These are phyloP conservation scores for Hemitrygon akajei DNA, from an alignment of 2,797 vertebrate species.

Conservation along the genomic window DNA sequence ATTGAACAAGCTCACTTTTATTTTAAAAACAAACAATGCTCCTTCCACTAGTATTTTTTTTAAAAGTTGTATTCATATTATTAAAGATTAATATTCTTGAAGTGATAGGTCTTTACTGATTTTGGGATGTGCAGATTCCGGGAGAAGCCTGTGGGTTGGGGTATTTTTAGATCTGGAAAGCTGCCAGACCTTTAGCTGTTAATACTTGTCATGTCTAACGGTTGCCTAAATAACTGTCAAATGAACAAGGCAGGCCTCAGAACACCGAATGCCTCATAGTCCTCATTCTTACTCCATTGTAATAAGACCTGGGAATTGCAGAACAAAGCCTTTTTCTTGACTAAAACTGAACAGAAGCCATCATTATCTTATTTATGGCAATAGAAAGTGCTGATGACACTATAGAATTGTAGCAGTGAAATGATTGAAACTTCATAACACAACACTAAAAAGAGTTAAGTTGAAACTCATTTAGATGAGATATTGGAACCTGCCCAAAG, in stretches of 20 bases:
- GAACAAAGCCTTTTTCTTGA: not conserved
- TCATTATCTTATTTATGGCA: not conserved
- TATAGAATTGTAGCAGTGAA: not conserved
- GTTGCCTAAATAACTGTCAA: constrained; percentile 48
- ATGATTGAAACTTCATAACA: not conserved
- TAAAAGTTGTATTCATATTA: not conserved
- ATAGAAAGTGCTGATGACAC: not conserved
- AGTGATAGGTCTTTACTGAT: constrained; percentile 48
- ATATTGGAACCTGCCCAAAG: not conserved
- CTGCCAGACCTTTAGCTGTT: constrained; percentile 48
- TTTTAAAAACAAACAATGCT: constrained; percentile 11
- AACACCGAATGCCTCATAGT: constrained; percentile 40
- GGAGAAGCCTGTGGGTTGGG: constrained; percentile 19
- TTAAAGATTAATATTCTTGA: not conserved
- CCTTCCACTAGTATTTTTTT: no score
- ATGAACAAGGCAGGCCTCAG: constrained; percentile 42
- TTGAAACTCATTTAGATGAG: not conserved
- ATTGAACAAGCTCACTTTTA: not conserved
- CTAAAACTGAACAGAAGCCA: not conserved
- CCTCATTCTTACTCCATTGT: constrained; percentile 39
- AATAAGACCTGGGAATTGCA: constrained; percentile 21
- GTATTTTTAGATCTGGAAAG: constrained; percentile 45
- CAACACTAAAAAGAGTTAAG: no score
- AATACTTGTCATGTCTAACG: constrained; percentile 48
- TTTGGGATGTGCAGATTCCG: constrained; percentile 46